phyloP scores from a whole-genome alignment of 1,140 invertebrate genomes.

The Drosophila suzukii region DNA sequence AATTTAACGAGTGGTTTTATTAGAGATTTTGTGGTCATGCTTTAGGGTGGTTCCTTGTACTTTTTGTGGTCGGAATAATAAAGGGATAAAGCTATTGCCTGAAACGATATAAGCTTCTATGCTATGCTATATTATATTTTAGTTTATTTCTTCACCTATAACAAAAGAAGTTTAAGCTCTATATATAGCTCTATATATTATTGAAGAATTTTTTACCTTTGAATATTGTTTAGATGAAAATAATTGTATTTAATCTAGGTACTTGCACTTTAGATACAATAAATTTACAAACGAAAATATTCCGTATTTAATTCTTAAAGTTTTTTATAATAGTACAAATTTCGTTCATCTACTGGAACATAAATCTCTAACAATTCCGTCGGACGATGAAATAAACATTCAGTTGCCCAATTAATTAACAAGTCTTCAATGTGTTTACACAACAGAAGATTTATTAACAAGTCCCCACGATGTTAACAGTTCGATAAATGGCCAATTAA shows the following conservation, averaged over 20 bases:
- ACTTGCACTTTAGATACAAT: no score
- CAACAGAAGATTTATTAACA: conserved; percentile 37
- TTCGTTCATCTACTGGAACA: not conserved
- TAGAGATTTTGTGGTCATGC: not conserved
- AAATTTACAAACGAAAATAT: no score
- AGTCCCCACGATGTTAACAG: conserved; percentile 41
- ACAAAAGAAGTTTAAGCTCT: no score
- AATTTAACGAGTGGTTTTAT: conserved; percentile 9
- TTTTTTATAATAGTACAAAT: no score
- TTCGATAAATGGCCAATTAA: conserved; percentile 44
- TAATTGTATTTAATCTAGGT: no score
- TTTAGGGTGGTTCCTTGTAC: not conserved
- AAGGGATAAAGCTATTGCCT: not conserved
- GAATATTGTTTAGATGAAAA: no score
- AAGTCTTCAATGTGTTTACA: conserved; percentile 33
- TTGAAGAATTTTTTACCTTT: no score
- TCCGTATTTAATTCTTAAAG: no score
- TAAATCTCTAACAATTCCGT: not conserved
- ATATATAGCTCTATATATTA: no score
- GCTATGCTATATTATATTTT: not conserved
- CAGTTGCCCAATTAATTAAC: conserved; percentile 39
- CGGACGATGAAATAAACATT: conserved; percentile 21
- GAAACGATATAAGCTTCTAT: no score
- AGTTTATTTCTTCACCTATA: conserved; percentile 2
- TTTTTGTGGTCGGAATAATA: conserved; percentile 1